Evolutionary conservation across 2,113 vertebrate genomes (phyloP), one percentile per base, ranked within the genome.

Genomic region (Trinectes maculatus): DNA sequence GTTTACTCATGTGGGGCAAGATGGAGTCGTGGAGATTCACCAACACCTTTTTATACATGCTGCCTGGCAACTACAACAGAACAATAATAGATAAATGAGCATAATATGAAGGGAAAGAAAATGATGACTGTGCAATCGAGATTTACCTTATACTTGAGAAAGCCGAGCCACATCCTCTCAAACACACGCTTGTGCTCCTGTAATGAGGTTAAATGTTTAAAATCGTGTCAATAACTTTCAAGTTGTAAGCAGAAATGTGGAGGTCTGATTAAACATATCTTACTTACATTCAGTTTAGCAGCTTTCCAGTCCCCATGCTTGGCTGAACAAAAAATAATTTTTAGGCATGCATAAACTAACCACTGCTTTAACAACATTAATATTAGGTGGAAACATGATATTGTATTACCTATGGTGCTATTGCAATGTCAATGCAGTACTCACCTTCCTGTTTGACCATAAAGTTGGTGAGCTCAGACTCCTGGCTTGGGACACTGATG

Each of bases 41-140:
- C 64, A 99, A 86, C 26, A 99, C 89, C 79, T 95, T 97, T 85
- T 98, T 99, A 79, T 95, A 99, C 59, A 99, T 93, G 74, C 84
- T 90, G 53, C 81, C 74, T 1, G 96, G 94, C 56, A 99, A 84
- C 97, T 99, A 79, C 6, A 75, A 78, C 3, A 54, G 2, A 76
- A 10, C 57, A 4, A 40, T n/a, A 6, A 66, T 7, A 51, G n/a
- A 46, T 15, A 6, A 34, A 31, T n/a, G 5, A 49, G 29, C 1
- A 55, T 25, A 59, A 53, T 10, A 29, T 4, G 3, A 31, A 1
- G 12, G 47, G 24, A n/a, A 29, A 46, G 2, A 31, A 22, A 46
- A 46, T 3, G 8, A 57, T 19, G 15, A 29, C 2, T 8, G 13
- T 39, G 22, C 8, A 18, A 5, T 53, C 8, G 34, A 16, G 3